phyloP scores from a whole-genome alignment of 2,113 vertebrate genomes.

The Arvicanthis niloticus region DNA sequence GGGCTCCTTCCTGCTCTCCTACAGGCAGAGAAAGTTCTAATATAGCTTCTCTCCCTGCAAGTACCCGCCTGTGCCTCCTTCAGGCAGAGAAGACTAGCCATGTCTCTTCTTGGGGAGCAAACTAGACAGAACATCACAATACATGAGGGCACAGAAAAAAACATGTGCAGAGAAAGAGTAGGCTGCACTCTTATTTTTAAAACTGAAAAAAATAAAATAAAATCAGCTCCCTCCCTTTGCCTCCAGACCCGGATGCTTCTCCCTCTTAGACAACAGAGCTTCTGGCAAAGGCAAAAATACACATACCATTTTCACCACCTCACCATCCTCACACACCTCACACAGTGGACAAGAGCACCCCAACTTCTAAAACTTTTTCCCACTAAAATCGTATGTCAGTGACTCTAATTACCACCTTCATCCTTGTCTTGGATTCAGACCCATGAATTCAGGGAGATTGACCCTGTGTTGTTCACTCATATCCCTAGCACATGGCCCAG shows the following conservation, averaged over 20 bases:
- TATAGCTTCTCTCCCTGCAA: background rate
- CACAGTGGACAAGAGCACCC: background rate
- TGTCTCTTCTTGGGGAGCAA: background rate
- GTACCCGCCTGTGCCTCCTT: background rate
- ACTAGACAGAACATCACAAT: background rate
- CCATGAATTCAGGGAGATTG: background rate
- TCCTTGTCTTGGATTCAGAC: background rate
- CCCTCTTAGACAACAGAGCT: background rate
- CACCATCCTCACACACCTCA: background rate
- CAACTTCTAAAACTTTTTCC: background rate
- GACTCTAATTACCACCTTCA: background rate
- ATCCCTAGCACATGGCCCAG: background rate
- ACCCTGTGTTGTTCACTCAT: background rate
- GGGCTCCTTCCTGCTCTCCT: background rate
- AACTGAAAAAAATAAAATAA: background rate
- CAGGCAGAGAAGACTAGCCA: background rate
- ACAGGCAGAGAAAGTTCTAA: background rate
- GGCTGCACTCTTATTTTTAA: background rate
- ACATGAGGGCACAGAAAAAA: background rate
- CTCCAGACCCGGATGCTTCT: background rate
- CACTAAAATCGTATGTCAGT: background rate
- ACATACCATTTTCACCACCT: background rate
- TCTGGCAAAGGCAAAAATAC: background rate
- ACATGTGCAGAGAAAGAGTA: background rate
- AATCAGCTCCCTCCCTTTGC: background rate